Base-by-base conservation (phyloP, 2,797 vertebrate species). In the Acipenser oxyrinchus region DNA sequence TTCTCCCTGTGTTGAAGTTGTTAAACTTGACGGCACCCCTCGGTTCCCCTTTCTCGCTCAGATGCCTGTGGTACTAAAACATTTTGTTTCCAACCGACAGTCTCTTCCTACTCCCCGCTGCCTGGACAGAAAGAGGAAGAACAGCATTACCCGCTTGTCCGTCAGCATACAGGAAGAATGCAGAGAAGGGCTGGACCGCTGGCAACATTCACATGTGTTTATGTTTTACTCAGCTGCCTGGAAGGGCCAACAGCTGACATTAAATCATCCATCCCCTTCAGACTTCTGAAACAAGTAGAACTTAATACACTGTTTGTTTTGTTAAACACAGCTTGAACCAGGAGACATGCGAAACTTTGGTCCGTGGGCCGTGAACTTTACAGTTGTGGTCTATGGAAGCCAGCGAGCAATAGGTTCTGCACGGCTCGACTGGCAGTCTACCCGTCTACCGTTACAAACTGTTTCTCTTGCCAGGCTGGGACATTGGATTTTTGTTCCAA, bases 11-110 rank as follows among this genome's bases (percentile, higher is more conserved):
- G 72, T 64, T 69, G 68, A 65, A 73, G 69, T 68, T 70, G 23
- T 37, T 37, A 37, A 37, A 37, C 23, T 70, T 73, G 71, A 76
- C 58, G 68, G 68, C 66, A 13, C 66, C 72, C 82, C 77, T 70
- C 78, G 82, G 74, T 76, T 81, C 79, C 67, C 75, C 68, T 71
- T 66, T 77, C 70, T 82, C 80, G 76, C 80, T 70, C 78, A 75
- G 73, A 80, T 79, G 81, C 73, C 64, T 69, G 71, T 66, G 70
- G 76, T 72, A 66, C 69, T 74, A 69, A 74, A 78, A 77, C 70
- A 70, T 71, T 65, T 58, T 13, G 11, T 58, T 74, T 73, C 70
- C 73, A 74, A 74, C 67, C 18, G 52, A 71, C 67, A 65, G 67
- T 69, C 64, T 72, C 59, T 73, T 66, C 73, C 70, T 65, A 64